phyloP scores from a whole-genome alignment of 1,140 invertebrate species.

The Neoseiulus cucumeris region DNA sequence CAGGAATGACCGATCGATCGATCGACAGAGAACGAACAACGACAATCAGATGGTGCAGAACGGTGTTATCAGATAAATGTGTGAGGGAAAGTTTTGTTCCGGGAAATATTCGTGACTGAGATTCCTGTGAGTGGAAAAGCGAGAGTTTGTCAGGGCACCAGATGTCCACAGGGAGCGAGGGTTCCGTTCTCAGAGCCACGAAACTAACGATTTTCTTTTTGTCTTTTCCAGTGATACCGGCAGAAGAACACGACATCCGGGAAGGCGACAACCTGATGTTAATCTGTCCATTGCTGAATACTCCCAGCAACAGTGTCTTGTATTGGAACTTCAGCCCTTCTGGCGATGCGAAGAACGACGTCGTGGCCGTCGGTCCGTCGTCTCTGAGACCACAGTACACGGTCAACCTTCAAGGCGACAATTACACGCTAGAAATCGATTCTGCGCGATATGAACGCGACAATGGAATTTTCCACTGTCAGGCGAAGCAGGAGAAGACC shows the following conservation, averaged over 20 bases:
- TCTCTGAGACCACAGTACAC: slow-evolving; percentile 53
- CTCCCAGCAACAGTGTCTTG: neutral
- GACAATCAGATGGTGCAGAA: too few relatives aligned
- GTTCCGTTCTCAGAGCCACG: too few relatives aligned
- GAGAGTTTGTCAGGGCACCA: too few relatives aligned
- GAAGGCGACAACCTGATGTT: neutral
- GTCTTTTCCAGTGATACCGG: neutral
- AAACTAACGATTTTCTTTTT: neutral
- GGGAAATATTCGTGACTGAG: too few relatives aligned
- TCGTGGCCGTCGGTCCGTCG: slow-evolving; percentile 41
- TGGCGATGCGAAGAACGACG: slow-evolving; percentile 28
- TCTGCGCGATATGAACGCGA: slow-evolving; percentile 51
- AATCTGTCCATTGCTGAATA: neutral
- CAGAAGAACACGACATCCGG: neutral
- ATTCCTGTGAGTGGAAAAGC: too few relatives aligned
- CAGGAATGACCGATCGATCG: too few relatives aligned
- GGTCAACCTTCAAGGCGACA: slow-evolving; percentile 49
- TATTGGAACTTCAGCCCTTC: neutral
- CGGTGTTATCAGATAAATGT: too few relatives aligned
- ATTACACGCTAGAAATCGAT: slow-evolving; percentile 60
- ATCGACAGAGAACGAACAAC: too few relatives aligned
- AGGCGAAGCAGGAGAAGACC: slow-evolving; percentile 57
- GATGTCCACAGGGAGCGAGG: too few relatives aligned
- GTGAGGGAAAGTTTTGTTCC: too few relatives aligned
- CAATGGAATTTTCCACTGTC: slow-evolving; percentile 74